Conservation (phyloP, 2,888 invertebrate species). For the Abrostola tripartita region DNA sequence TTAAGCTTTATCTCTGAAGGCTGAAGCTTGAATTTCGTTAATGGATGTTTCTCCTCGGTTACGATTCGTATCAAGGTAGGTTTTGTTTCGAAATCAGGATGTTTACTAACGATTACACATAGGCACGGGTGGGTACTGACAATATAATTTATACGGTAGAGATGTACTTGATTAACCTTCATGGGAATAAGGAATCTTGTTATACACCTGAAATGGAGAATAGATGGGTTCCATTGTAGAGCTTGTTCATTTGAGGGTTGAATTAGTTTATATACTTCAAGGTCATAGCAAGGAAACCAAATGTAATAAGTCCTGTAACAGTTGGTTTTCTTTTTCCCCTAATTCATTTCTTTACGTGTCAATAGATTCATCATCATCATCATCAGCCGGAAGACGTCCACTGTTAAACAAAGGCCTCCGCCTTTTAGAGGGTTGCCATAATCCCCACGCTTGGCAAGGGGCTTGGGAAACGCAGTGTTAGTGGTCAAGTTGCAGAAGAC, state of each 20-base stretch:
- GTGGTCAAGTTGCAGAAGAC: no score
- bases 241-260: slow-evolving; percentile 6
- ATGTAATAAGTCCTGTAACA: no score
- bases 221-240: slow-evolving; percentile 23
- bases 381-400: no score
- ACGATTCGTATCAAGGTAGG: slow-evolving; percentile 51
- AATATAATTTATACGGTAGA: slow-evolving; percentile 55
- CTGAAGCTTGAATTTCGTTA: slow-evolving; percentile 46
- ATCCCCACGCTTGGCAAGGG: no score
- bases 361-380: no score
- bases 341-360: no score
- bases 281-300: no score
- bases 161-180: slow-evolving; percentile 49
- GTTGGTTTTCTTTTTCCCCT: no score
- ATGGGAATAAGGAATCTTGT: slow-evolving; percentile 32
- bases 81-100: slow-evolving; percentile 67
- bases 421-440: no score
- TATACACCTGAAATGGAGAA: slow-evolving; percentile 26
- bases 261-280: background rate
- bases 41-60: slow-evolving; percentile 28
- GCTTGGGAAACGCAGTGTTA: no score
- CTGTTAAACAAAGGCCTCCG: no score
- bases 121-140: slow-evolving; percentile 59
- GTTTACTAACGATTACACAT: slow-evolving; percentile 67
- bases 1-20: slow-evolving; percentile 42